These are phyloP conservation scores for Python bivittatus DNA, from an alignment of 2,113 vertebrate genomes.

Conservation along the genomic window DNA sequence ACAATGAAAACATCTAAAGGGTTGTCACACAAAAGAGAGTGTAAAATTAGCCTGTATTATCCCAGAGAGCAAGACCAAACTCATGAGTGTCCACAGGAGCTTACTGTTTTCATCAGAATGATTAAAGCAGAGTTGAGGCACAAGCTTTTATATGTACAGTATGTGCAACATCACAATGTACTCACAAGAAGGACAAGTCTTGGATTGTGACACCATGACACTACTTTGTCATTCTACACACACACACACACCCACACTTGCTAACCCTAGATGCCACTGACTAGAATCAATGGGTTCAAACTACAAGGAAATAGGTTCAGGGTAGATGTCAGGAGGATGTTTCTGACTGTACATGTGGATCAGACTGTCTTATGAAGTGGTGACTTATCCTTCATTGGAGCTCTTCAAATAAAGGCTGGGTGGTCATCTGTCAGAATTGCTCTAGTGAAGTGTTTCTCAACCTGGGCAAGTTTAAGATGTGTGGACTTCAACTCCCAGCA, in stretches of 20 bases:
- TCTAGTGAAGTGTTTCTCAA: no score
- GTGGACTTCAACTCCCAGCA: no score
- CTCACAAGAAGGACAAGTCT: neutral
- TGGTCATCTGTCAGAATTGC: neutral
- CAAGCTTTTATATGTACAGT: neutral
- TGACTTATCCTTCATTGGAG: neutral
- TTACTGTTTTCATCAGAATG: neutral
- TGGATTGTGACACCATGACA: neutral
- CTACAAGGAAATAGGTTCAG: neutral
- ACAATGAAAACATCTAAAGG: neutral
- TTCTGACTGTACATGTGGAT: neutral
- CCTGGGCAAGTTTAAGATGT: no score
- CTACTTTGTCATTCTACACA: neutral
- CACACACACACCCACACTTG: no score
- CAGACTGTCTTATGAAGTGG: neutral
- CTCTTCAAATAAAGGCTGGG: neutral
- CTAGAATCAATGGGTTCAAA: neutral
- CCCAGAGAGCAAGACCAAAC: neutral
- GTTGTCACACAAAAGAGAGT: neutral
- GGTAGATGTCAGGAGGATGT: neutral
- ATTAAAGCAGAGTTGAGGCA: neutral
- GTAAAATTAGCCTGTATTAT: neutral
- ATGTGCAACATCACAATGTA: neutral
- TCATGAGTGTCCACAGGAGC: neutral
- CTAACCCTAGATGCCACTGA: neutral